Evolutionary conservation across 2,888 invertebrate genomes (phyloP).

Genomic region (Terebella lapidaria): DNA sequence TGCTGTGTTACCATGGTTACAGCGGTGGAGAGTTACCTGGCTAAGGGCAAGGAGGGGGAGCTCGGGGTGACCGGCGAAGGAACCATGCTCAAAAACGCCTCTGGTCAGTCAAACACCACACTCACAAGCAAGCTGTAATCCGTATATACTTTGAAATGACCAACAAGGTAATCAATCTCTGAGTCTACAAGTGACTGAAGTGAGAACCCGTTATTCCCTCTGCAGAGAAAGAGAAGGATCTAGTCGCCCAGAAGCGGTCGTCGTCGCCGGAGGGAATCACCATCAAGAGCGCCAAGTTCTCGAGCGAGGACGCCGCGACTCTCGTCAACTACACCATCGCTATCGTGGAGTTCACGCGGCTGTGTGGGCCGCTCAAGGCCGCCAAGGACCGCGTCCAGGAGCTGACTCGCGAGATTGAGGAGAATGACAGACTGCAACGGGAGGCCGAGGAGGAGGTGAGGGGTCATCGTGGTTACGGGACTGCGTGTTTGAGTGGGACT

Average conservation of each 20-base stretch:
- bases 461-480: background rate
- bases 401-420: constrained; percentile 49
- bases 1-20: background rate
- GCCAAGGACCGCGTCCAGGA: constrained; percentile 44
- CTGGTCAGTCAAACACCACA: too few species aligned
- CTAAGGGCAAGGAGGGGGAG: constrained; percentile 45
- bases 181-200: too few species aligned
- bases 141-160: too few species aligned
- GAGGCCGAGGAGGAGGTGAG: constrained; percentile 43
- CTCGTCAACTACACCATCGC: constrained; percentile 53
- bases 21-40: constrained; percentile 52
- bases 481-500: background rate
- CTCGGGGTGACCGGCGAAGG: constrained; percentile 50
- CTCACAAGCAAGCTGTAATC: too few species aligned
- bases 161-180: too few species aligned
- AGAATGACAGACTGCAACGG: constrained; percentile 45
- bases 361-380: constrained; percentile 31
- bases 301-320: constrained; percentile 52
- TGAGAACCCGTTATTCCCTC: too few species aligned
- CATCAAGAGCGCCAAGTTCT: constrained; percentile 49
- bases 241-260: constrained; percentile 17
- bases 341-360: constrained; percentile 50
- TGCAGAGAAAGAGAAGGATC: constrained; percentile 20
- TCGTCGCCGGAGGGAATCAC: constrained; percentile 41
- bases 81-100: constrained; percentile 47